Conservation (phyloP, 1,140 invertebrate genomes). For the Scaptomyza pallida region DNA sequence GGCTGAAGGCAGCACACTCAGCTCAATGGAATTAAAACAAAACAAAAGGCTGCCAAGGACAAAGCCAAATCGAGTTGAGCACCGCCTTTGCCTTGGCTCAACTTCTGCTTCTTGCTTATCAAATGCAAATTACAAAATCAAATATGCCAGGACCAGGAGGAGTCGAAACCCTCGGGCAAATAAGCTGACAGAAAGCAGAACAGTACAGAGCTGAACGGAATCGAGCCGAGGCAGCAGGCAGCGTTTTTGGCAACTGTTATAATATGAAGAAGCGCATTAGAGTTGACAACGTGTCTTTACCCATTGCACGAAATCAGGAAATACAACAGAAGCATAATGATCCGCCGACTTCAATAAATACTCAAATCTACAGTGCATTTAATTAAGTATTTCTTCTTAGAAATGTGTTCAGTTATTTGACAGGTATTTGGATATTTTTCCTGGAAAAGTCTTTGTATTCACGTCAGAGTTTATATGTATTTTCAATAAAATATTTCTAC, state of each 20-base stretch:
- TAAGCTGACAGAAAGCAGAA: conserved; percentile 16
- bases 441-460: no score
- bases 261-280: conserved; percentile 6
- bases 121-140: conserved; percentile 78
- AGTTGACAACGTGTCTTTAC: not conserved
- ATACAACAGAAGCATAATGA: no score
- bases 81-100: not conserved
- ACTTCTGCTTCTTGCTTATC: conserved; percentile 57
- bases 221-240: conserved; percentile 1
- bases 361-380: no score
- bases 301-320: no score
- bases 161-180: conserved; percentile 18
- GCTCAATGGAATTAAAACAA: conserved; percentile 77
- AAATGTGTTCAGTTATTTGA: no score
- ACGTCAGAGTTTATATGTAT: no score
- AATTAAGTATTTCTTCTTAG: no score
- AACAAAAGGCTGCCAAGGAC: conserved; percentile 61
- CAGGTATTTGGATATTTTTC: no score
- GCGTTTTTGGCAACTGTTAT: conserved; percentile 39
- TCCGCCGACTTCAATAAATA: no score
- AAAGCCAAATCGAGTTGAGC: conserved; percentile 39
- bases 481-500: no score
- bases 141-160: conserved; percentile 62
- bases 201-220: no score
- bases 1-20: not conserved